Evolutionary conservation across 2,113 vertebrate species (phyloP).

Genomic region (Tinamus guttatus): DNA sequence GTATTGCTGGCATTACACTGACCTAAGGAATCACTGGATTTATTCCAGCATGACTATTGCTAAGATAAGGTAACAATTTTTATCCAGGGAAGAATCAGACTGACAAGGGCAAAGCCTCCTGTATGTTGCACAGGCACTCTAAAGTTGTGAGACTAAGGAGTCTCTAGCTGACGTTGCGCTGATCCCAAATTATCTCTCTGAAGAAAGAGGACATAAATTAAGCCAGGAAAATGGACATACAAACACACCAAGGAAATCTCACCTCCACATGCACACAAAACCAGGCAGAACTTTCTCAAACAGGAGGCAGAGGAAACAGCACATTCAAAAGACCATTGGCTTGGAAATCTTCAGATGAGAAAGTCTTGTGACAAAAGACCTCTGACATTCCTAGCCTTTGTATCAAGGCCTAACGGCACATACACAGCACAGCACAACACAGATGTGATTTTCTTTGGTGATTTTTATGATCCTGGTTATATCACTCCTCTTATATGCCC

Average conservation of each 20-base stretch:
- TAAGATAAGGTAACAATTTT: background rate
- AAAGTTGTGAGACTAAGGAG: slow-evolving; percentile 54
- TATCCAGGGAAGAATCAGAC: slow-evolving; percentile 29
- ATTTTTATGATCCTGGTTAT: background rate
- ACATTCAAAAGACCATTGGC: background rate
- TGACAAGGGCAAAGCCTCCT: slow-evolving; percentile 49
- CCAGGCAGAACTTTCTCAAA: background rate
- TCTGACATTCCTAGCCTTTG: background rate
- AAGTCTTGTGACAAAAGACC: background rate
- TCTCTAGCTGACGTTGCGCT: slow-evolving; percentile 55
- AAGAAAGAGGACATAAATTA: slow-evolving; percentile 76
- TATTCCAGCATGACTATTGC: slow-evolving; percentile 4
- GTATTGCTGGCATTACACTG: background rate
- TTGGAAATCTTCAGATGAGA: background rate
- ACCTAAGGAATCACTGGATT: background rate
- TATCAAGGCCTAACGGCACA: background rate
- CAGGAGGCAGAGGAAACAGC: background rate
- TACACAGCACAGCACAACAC: background rate
- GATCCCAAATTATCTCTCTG: slow-evolving; percentile 68
- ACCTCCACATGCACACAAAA: background rate
- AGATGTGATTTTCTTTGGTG: background rate
- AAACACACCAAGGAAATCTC: slow-evolving; percentile 41
- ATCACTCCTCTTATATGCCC: background rate
- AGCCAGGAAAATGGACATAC: slow-evolving; percentile 47
- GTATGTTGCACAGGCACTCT: background rate